Percentiles rank a stretch among this genome's conserved stretches.
These are phyloP conservation scores for Bradypus variegatus DNA, from an alignment of 2,797 vertebrate species.

Conservation along the genomic window DNA sequence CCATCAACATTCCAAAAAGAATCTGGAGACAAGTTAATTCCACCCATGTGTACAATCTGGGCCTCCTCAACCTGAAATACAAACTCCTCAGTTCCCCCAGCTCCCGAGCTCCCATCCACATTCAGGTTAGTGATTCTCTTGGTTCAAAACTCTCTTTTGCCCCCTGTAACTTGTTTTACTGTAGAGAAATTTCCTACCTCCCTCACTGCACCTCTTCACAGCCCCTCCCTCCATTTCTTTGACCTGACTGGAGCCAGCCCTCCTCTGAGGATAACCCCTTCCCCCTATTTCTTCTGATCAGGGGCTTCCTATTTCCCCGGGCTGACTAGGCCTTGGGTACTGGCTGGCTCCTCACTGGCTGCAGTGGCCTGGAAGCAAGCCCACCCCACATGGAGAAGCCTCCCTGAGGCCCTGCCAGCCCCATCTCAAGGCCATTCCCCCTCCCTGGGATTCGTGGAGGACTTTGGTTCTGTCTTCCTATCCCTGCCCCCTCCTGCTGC, in stretches of 20 bases:
- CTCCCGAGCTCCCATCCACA: neutral
- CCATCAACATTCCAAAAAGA: neutral
- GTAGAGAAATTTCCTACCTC: neutral
- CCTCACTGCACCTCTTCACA: neutral
- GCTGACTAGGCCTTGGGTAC: neutral
- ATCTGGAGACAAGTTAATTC: neutral
- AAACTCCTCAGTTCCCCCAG: neutral
- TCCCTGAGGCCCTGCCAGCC: neutral
- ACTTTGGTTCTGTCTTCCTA: neutral
- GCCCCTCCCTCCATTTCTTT: neutral
- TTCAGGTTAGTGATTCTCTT: neutral
- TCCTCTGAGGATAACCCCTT: neutral
- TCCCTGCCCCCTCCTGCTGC: neutral
- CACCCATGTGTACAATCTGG: neutral
- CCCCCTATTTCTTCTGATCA: neutral
- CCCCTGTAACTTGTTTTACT: neutral
- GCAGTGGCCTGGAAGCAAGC: neutral
- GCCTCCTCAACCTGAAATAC: neutral
- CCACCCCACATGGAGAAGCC: neutral
- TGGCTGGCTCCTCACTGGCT: neutral
- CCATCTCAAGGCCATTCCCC: neutral
- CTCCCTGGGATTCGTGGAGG: neutral
- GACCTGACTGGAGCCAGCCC: neutral
- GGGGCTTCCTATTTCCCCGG: neutral
- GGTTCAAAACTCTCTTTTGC: neutral